Percentiles rank a stretch among this genome's conserved stretches.
Evolutionary conservation across 2,797 vertebrate species (phyloP).

Genomic region (Pangasius larnaudii): DNA sequence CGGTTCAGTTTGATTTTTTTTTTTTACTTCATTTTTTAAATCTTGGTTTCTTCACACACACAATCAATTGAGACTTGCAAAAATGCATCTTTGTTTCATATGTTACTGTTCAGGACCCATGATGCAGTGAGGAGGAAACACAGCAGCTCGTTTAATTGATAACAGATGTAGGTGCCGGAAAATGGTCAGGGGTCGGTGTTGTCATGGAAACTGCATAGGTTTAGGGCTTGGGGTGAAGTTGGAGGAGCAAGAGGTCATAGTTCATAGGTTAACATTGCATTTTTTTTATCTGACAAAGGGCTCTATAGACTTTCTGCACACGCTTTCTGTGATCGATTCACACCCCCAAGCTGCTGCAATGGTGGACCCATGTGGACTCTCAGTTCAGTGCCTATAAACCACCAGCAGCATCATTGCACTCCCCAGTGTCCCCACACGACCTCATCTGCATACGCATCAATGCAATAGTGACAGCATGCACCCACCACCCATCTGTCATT

Average conservation of each 20-base stretch:
- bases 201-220: slow-evolving; percentile 75
- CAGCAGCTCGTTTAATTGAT: slow-evolving; percentile 82
- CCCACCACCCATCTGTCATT: slow-evolving; percentile 76
- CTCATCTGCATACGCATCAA: slow-evolving; percentile 53
- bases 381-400: slow-evolving; percentile 59
- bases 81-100: background rate
- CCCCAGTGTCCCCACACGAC: slow-evolving; percentile 39
- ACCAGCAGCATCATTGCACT: slow-evolving; percentile 61
- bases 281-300: slow-evolving; percentile 78
- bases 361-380: slow-evolving; percentile 68
- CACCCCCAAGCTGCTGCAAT: slow-evolving; percentile 58
- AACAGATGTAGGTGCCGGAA: slow-evolving; percentile 83
- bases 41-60: background rate
- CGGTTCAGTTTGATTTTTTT: background rate
- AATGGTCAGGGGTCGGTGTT: slow-evolving; percentile 82
- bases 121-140: slow-evolving; percentile 53
- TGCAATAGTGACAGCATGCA: slow-evolving; percentile 50
- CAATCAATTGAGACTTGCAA: background rate
- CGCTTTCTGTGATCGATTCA: slow-evolving; percentile 70
- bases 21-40: background rate
- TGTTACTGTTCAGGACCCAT: background rate
- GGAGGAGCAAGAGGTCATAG: slow-evolving; percentile 70
- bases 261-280: slow-evolving; percentile 79
- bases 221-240: slow-evolving; percentile 72
- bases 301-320: slow-evolving; percentile 73